A percentile compares a stretch with the other conserved stretches of the same genome.
phyloP scores from a whole-genome alignment of 2,888 invertebrate species.

The Epinotia nisella region DNA sequence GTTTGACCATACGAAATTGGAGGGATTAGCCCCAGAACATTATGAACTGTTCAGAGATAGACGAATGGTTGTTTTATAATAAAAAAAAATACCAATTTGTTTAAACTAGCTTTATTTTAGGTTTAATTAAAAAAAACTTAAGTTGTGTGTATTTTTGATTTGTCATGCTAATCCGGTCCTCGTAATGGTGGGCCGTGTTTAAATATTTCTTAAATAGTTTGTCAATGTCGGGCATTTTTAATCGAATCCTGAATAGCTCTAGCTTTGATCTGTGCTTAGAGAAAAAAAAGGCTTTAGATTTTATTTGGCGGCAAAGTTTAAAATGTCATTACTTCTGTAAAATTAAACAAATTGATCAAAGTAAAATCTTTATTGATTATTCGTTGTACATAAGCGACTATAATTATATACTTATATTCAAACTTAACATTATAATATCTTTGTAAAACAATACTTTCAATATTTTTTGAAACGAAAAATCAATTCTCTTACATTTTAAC shows the following conservation, averaged over 20 bases:
- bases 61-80: conserved; percentile 39
- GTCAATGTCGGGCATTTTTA: neutral
- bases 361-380: conserved; percentile 60
- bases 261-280: too few relatives aligned
- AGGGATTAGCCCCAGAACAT: conserved; percentile 32
- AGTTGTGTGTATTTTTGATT: neutral
- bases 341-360: conserved; percentile 47
- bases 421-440: conserved; percentile 52
- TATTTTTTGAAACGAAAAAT: neutral
- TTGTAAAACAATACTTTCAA: conserved; percentile 31
- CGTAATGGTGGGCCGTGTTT: neutral
- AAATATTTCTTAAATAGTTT: conserved; percentile 7
- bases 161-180: neutral
- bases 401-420: conserved; percentile 61
- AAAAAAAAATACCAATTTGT: neutral
- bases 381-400: conserved; percentile 72
- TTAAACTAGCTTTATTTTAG: neutral
- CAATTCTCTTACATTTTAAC: conserved; percentile 11
- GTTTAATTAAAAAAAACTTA: neutral
- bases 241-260: conserved; percentile 20
- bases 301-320: conserved; percentile 11
- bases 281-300: neutral
- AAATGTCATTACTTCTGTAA: neutral
- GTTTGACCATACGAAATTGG: conserved; percentile 40
- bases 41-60: conserved; percentile 41